Evolutionary conservation across 2,888 invertebrate genomes (phyloP), one percentile per base, ranked within the genome.

Genomic region (Raillietiella orientalis): DNA sequence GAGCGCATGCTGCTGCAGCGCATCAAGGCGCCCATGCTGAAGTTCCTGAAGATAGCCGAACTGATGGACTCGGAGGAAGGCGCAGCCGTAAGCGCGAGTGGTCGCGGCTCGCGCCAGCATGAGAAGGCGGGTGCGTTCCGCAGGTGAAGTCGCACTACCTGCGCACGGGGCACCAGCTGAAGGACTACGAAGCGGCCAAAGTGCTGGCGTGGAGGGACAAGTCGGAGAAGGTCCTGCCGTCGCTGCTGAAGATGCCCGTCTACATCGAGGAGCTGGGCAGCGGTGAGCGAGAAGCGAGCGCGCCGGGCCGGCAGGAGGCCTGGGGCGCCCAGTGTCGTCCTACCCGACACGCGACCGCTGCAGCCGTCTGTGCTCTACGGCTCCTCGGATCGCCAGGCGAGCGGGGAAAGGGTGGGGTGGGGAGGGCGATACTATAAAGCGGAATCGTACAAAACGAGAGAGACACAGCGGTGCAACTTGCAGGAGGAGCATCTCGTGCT

Each of bases 1-100:
- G 66, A 65, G 9, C 55, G 72, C 23, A 56, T 67, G 27, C 49
- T 82, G 11, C 70, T 72, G 39, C 58, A 64, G 35, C 62, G 62
- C 34, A 55, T 84, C 36, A 77, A 74, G 42, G 59, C 58, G 33
- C 66, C 77, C 0, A 63, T 77, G 14, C 49, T 77, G 37, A 61
- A 59, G 29, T 77, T 79, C 37, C 63, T 69, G 42, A 58, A 62
- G 38, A 63, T 69, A 39, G 56, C 62, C 15, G 66, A 72, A 37
- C 46, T 74, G 31, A 62, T 66, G 37, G 52, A 62, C 20, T 67
- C 65, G 16, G 62, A 63, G 14, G 40, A 43, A 26, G 74, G 67
- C 37, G 57, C 63, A 31, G 59, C 63, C 29, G 51, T 52, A 34
- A 37, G n/a, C n/a, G n/a, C n/a, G n/a, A n/a, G n/a, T n/a, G n/a